phyloP scores from a whole-genome alignment of 2,113 vertebrate species.

The Psammodynastes pulverulentus region DNA sequence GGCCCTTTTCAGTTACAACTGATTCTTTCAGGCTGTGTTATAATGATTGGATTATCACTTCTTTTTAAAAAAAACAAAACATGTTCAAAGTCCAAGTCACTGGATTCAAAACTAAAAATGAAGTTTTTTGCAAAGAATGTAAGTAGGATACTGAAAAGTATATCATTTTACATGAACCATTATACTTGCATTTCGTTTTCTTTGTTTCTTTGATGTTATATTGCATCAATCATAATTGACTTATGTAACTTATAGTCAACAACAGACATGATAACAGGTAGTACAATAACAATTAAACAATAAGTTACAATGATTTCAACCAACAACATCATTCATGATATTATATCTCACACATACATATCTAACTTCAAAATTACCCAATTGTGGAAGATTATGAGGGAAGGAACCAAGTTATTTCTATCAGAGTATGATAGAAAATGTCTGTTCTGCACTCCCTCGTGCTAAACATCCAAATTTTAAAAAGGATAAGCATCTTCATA shows the following conservation, averaged over 20 bases:
- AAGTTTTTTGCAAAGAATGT: neutral
- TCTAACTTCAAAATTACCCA: neutral
- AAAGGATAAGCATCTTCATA: neutral
- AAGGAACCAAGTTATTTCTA: neutral
- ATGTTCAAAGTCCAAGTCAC: neutral
- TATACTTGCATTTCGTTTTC: neutral
- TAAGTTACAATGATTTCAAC: neutral
- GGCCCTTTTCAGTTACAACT: neutral
- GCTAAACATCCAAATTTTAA: neutral
- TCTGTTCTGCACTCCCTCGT: neutral
- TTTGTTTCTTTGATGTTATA: neutral
- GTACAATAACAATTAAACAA: neutral
- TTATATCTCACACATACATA: neutral
- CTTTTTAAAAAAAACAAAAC: neutral
- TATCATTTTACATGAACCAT: neutral
- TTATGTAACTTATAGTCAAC: neutral
- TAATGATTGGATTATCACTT: neutral
- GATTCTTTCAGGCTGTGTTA: neutral
- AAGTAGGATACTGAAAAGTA: neutral
- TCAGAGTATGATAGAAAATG: neutral
- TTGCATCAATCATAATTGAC: neutral
- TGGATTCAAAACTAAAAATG: neutral
- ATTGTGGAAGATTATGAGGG: neutral
- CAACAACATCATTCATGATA: neutral
- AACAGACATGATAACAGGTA: neutral